Conservation (phyloP, 2,113 vertebrate species). For the Cheilinus undulatus region DNA sequence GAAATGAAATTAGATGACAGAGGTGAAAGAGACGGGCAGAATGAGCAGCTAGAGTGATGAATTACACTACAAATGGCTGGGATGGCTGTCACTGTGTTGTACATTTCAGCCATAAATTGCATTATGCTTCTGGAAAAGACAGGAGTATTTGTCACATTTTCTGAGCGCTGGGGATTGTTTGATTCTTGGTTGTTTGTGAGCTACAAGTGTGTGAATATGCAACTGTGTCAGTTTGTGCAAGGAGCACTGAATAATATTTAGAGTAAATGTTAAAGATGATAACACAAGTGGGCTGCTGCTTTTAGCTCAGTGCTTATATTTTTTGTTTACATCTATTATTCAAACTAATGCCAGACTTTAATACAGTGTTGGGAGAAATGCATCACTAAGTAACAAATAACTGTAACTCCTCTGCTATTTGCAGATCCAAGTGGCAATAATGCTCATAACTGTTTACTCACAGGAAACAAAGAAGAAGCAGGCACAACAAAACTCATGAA, state of each 20-base stretch:
- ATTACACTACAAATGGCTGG: neutral
- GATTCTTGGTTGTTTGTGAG: constrained; percentile 6
- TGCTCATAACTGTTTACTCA: too few relatives aligned
- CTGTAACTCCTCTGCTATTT: too few relatives aligned
- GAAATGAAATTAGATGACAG: constrained; percentile 42
- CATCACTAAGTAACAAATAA: too few relatives aligned
- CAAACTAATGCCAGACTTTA: neutral
- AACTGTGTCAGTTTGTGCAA: neutral
- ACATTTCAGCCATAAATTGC: constrained; percentile 3
- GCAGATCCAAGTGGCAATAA: too few relatives aligned
- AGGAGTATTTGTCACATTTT: constrained; percentile 9
- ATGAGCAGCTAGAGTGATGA: constrained; percentile 30
- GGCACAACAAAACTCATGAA: too few relatives aligned
- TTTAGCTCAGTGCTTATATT: neutral
- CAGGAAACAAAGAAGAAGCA: too few relatives aligned
- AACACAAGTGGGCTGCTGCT: neutral
- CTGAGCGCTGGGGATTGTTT: neutral
- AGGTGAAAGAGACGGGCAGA: neutral
- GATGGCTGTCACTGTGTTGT: neutral
- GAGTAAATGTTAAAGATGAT: neutral
- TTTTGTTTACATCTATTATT: neutral
- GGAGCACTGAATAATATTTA: neutral
- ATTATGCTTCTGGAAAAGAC: neutral
- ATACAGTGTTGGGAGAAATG: too few relatives aligned
- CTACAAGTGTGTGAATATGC: neutral